These are phyloP conservation scores for Phrynosoma platyrhinos DNA, from an alignment of 2,113 vertebrate genomes.

Conservation along the genomic window DNA sequence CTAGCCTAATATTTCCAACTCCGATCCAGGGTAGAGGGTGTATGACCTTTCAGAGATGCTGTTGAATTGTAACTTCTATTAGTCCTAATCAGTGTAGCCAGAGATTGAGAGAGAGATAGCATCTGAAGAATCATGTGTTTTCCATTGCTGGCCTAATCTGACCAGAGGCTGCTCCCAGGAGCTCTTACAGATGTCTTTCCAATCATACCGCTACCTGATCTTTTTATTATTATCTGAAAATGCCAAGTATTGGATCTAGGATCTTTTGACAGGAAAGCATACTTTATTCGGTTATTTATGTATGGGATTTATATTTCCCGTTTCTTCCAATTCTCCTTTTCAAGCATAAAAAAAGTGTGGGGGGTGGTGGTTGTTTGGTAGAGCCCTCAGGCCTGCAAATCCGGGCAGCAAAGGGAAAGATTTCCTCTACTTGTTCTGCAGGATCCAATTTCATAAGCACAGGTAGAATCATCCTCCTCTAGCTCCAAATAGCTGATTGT, in stretches of 20 bases:
- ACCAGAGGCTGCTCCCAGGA: no score
- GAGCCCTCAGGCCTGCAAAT: no score
- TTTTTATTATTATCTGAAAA: neutral
- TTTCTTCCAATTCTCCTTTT: no score
- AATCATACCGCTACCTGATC: neutral
- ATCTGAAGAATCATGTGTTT: neutral
- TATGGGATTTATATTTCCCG: no score
- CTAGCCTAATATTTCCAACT: neutral
- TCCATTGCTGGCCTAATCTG: neutral
- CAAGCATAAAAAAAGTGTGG: no score
- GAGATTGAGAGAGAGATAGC: neutral
- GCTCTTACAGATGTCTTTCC: neutral
- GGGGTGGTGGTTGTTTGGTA: no score
- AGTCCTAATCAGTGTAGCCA: neutral
- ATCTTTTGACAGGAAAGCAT: neutral
- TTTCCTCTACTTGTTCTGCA: neutral
- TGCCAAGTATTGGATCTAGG: no score
- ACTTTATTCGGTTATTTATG: no score
- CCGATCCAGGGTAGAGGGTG: neutral
- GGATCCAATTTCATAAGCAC: neutral
- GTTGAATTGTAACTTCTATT: neutral
- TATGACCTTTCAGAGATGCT: neutral
- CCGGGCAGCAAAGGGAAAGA: no score
- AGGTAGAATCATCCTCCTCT: neutral
- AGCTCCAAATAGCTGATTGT: no score